phyloP scores from a whole-genome alignment of 2,888 invertebrate species.

The Koerneria pararmatus region DNA sequence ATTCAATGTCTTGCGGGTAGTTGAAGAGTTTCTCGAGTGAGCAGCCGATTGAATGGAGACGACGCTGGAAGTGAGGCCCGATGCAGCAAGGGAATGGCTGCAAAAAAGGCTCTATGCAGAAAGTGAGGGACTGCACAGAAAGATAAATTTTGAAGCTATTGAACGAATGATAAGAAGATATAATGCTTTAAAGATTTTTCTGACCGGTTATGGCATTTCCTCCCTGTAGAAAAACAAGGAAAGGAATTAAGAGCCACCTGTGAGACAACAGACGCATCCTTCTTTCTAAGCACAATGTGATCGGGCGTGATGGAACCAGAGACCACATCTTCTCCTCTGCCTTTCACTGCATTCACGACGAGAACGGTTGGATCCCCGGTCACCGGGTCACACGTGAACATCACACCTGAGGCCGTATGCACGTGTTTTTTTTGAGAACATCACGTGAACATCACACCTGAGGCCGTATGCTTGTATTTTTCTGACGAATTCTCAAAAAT shows the following conservation, averaged over 20 bases:
- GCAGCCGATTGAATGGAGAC: constrained; percentile 63
- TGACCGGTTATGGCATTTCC: too few species aligned
- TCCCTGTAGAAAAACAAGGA: too few species aligned
- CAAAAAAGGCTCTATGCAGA: too few species aligned
- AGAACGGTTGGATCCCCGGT: constrained; percentile 71
- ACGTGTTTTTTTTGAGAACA: too few species aligned
- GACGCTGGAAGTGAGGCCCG: not conserved
- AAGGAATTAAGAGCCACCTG: too few species aligned
- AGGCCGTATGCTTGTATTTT: too few species aligned
- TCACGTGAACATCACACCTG: too few species aligned
- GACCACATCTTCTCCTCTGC: constrained; percentile 80
- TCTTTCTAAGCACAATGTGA: constrained; percentile 68
- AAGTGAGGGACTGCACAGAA: too few species aligned
- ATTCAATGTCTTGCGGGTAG: constrained; percentile 74
- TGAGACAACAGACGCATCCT: constrained; percentile 13
- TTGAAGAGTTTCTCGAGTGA: constrained; percentile 71
- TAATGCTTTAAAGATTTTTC: too few species aligned
- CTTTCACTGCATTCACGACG: constrained; percentile 74
- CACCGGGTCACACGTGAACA: constrained; percentile 77
- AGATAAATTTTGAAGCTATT: too few species aligned
- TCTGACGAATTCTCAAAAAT: too few species aligned
- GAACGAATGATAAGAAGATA: too few species aligned
- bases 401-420: constrained; percentile 72
- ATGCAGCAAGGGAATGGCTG: constrained; percentile 13
- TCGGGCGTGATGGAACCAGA: constrained; percentile 77